Evolutionary conservation across 2,888 invertebrate species (phyloP), one percentile per base, ranked within the genome.

Genomic region (Plagodis pulveraria): DNA sequence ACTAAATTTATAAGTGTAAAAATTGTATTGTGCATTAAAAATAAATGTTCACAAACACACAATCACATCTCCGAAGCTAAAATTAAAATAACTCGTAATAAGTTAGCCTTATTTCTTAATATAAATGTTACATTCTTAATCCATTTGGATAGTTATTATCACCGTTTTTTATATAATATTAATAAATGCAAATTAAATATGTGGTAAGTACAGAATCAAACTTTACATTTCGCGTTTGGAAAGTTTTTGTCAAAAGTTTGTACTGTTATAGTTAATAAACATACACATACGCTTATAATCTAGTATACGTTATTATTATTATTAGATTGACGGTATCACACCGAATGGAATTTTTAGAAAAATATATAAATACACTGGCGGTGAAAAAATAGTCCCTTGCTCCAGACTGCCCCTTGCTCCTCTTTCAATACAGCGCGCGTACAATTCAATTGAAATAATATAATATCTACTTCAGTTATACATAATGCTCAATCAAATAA

Each of bases 11-110:
- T 33, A 73, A 65, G 80, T 83, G 81, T 81, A 83, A 84, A 85
- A 78, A 65, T 69, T 83, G 81, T 86, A 86, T 82, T 88, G 87
- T 86, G 87, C 84, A 79, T 74, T 80, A 77, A 78, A 78, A 80
- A 78, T 76, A 75, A 82, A 71, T 73, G 76, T 73, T 68, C 61
- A 69, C 72, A 74, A 76, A 73, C 72, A 79, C 74, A 81, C 74
- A 72, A 72, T 71, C 63, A 72, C 65, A 67, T 62, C 61, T 69
- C 43, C 61, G 61, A 80, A 80, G 77, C 81, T 75, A 71, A 75
- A 70, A 69, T 73, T 74, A 76, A 74, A 67, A 66, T 63, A 64
- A 51, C 53, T 38, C 41, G 32, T 32, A 78, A 80, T 81, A 81
- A 83, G 77, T 84, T 83, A 83, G 70, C 72, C 76, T 74, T 73